Evolutionary conservation across 30 jellyfish, hydroid and myxozoan genomes (phyloP), one percentile per base, ranked within the genome.

Genomic region (Hydra vulgaris): DNA sequence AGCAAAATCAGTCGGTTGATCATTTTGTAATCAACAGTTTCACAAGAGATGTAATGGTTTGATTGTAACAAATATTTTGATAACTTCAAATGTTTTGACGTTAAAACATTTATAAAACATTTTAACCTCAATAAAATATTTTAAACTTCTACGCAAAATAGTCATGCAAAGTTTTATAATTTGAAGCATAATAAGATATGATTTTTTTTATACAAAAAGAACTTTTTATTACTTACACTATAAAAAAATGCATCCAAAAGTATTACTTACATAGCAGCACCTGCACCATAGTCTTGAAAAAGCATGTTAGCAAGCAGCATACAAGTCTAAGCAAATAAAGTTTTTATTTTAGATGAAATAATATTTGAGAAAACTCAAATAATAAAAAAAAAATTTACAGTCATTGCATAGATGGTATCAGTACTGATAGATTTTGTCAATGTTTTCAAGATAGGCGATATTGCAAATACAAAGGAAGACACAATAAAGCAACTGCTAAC

Each of bases 381-480:
- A 20, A n/a, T 16, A n/a, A n/a, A n/a, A 12, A 40, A 40, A 5
- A 40, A 3, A 40, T 3, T 81, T 84, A 91, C 98, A 7, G 98
- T 86, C 98, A 91, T 91, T 54, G 98, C 98, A 86, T 91, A 91
- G 8, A 91, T 86, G 19, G 98, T 91, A 69, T 91, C 98, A 21
- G 98, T 91, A 86, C 98, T 91, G 79, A 91, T 83, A 17, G 98
- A 84, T 66, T 83, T 81, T 15, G 96, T 86, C 67, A 91, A 82
- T 53, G 98, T 86, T 69, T 83, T 79, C 69, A 91, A 85, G 26
- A 91, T 54, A 0, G 98, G 98, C 15, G 98, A 91, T 18, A 91
- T 78, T 26, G 94, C 96, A 77, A 74, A 79, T 8, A 83, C 92
- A 68, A 91, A 74, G 27, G 83, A 25, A 7, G 95, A 25, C 17